A percentile compares a stretch with the other conserved stretches of the same genome.
These are phyloP conservation scores for Castor canadensis DNA, from an alignment of 2,113 vertebrate species.

Conservation along the genomic window DNA sequence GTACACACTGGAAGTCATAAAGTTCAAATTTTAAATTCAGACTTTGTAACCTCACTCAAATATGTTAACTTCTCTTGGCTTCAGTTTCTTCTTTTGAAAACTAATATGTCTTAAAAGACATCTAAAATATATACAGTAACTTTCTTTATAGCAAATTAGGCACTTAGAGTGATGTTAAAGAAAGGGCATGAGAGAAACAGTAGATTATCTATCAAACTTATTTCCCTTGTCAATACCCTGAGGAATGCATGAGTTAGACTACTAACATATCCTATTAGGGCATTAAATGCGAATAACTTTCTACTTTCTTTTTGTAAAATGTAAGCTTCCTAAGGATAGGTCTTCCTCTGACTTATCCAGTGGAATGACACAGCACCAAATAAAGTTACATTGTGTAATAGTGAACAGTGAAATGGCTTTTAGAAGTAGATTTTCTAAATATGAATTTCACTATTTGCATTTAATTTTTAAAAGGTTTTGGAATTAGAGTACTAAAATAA, in stretches of 20 bases:
- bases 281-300: background rate
- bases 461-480: background rate
- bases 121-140: slow-evolving; percentile 24
- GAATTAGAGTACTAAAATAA: background rate
- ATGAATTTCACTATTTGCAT: background rate
- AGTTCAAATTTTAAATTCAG: background rate
- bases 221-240: background rate
- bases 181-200: background rate
- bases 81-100: slow-evolving; percentile 36
- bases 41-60: background rate
- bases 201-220: background rate
- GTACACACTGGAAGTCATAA: background rate
- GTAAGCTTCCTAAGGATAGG: background rate
- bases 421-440: background rate
- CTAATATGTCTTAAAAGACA: background rate
- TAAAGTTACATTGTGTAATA: background rate
- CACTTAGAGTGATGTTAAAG: slow-evolving; percentile 33
- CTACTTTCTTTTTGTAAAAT: background rate
- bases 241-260: background rate
- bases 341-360: background rate
- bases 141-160: slow-evolving; percentile 16
- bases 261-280: background rate
- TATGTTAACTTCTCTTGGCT: background rate
- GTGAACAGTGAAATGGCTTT: background rate
- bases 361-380: background rate